Percentiles rank a stretch among this genome's conserved stretches.
These are phyloP conservation scores for Vanessa atalanta DNA, from an alignment of 1,140 invertebrate genomes.

Conservation along the genomic window DNA sequence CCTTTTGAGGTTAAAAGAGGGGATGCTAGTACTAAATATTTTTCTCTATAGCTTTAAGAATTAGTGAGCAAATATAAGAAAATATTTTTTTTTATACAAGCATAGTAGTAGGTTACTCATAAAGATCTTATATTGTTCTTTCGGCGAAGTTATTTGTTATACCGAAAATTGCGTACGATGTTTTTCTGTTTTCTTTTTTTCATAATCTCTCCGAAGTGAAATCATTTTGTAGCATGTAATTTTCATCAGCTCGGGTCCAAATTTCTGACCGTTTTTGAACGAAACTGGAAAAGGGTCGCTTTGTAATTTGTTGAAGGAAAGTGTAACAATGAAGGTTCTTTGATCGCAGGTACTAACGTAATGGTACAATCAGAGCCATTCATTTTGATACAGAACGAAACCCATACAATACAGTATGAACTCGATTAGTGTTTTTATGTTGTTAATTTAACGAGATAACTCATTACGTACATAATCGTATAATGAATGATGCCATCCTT, in stretches of 20 bases:
- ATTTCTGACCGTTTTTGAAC: constrained; percentile 25
- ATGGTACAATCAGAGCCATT: not conserved
- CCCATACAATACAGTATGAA: not conserved
- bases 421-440: too few relatives aligned
- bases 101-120: not conserved
- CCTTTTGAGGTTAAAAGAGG: too few relatives aligned
- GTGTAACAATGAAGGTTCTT: constrained; percentile 20
- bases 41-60: not conserved
- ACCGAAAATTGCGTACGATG: not conserved
- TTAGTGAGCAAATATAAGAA: not conserved
- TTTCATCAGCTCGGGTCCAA: constrained; percentile 27
- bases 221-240: constrained; percentile 19
- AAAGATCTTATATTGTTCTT: not conserved
- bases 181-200: not conserved
- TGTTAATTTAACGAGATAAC: too few relatives aligned
- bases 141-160: constrained; percentile 2
- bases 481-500: too few relatives aligned
- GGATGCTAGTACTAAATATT: too few relatives aligned
- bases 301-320: constrained; percentile 28
- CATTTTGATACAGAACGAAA: not conserved
- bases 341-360: constrained; percentile 16
- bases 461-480: too few relatives aligned
- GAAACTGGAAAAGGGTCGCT: constrained; percentile 26
- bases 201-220: constrained; percentile 3
- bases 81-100: not conserved